phyloP scores from a whole-genome alignment of 1,140 invertebrate genomes.

The Drosophila pachea region DNA sequence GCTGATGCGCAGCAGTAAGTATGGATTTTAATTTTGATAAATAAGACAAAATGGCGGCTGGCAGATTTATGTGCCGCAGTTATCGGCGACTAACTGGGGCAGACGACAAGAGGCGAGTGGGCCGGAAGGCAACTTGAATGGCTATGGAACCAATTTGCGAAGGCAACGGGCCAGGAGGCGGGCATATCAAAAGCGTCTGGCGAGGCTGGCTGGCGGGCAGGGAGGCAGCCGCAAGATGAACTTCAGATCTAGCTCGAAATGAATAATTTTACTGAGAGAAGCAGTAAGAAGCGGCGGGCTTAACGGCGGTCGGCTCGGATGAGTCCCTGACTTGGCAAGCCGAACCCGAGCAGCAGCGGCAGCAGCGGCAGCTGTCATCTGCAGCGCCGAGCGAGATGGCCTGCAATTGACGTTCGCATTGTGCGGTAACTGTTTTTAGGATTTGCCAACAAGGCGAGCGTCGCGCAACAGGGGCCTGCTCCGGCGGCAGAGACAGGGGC shows the following conservation, averaged over 20 bases:
- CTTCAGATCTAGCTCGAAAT: constrained; percentile 67
- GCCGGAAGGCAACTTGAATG: neutral
- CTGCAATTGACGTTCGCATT: constrained; percentile 75
- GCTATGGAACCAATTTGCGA: constrained; percentile 62
- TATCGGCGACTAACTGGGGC: constrained; percentile 54
- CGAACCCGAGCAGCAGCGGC: constrained; percentile 8
- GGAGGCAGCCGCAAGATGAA: constrained; percentile 43
- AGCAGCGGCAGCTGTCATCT: constrained; percentile 52
- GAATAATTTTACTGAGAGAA: constrained; percentile 62
- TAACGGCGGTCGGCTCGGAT: constrained; percentile 22
- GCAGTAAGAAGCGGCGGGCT: constrained; percentile 17
- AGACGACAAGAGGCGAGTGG: constrained; percentile 53
- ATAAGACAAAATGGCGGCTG: constrained; percentile 68
- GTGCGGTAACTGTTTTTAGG: constrained; percentile 70
- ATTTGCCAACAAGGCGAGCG: constrained; percentile 61
- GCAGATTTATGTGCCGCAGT: constrained; percentile 62
- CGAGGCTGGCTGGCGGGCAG: neutral
- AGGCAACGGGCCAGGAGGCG: constrained; percentile 1
- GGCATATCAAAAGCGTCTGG: too few species aligned
- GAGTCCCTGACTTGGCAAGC: constrained; percentile 33
- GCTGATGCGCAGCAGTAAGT: constrained; percentile 37
- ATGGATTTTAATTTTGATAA: constrained; percentile 76
- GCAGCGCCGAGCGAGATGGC: constrained; percentile 40
- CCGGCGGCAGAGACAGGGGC: constrained; percentile 9
- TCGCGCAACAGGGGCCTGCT: constrained; percentile 60